phyloP scores from a whole-genome alignment of 1,140 invertebrate genomes.

The Calliphora vicina region DNA sequence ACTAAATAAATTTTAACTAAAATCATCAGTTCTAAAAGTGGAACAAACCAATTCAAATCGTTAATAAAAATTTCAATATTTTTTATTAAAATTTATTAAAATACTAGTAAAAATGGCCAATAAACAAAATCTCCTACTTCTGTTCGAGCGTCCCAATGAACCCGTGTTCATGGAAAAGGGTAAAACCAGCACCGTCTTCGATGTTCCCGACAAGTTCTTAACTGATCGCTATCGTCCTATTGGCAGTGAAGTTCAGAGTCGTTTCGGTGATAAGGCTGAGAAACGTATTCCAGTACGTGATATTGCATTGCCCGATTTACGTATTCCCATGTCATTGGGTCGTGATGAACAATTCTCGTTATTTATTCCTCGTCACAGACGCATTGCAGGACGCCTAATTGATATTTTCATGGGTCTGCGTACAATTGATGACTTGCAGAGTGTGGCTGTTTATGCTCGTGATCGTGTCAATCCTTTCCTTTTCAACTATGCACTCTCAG shows the following conservation, averaged over 20 bases:
- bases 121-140: slow-evolving; percentile 65
- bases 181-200: slow-evolving; percentile 66
- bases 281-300: slow-evolving; percentile 68
- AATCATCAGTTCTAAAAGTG: neutral
- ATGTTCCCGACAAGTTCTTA: slow-evolving; percentile 70
- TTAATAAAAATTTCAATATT: no score
- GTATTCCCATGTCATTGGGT: slow-evolving; percentile 71
- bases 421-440: slow-evolving; percentile 74
- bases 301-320: slow-evolving; percentile 74
- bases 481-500: slow-evolving; percentile 80
- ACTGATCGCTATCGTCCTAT: slow-evolving; percentile 71
- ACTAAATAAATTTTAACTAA: neutral
- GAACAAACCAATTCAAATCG: neutral
- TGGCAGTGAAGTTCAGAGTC: slow-evolving; percentile 64
- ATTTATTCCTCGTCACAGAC: slow-evolving; percentile 76
- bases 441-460: slow-evolving; percentile 74
- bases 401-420: slow-evolving; percentile 78
- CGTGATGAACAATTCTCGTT: slow-evolving; percentile 77
- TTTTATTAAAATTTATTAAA: no score
- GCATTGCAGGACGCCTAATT: slow-evolving; percentile 73
- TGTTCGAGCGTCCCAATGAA: slow-evolving; percentile 80
- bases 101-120: slow-evolving; percentile 49
- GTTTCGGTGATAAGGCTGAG: slow-evolving; percentile 68
- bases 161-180: slow-evolving; percentile 66
- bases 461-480: slow-evolving; percentile 79